Conservation (phyloP, 2,113 vertebrate species). For the Rhinolophus sinicus region DNA sequence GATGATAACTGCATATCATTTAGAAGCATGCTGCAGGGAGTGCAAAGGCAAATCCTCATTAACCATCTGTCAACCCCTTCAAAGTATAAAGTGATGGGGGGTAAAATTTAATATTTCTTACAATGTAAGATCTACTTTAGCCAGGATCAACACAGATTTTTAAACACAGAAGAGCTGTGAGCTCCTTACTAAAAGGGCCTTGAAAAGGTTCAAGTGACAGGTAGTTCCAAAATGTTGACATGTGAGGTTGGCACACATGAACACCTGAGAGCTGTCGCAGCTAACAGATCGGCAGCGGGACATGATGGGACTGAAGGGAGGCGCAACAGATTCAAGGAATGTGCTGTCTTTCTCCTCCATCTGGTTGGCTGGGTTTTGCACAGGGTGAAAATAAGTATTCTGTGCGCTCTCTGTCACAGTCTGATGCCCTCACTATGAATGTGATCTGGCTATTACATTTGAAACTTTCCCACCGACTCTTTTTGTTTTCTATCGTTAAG, state of each 20-base stretch:
- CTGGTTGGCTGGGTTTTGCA: neutral
- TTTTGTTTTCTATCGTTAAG: neutral
- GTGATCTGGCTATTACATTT: neutral
- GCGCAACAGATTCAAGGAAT: neutral
- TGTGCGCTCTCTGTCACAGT: neutral
- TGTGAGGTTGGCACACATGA: constrained; percentile 8
- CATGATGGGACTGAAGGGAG: neutral
- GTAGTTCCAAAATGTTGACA: constrained; percentile 53
- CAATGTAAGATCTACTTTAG: neutral
- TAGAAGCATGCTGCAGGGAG: neutral
- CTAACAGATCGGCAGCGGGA: neutral
- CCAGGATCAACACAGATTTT: neutral
- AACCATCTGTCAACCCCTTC: constrained; percentile 33
- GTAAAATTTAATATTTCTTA: constrained; percentile 25
- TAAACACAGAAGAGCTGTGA: neutral
- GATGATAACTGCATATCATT: constrained; percentile 18
- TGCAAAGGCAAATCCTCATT: neutral
- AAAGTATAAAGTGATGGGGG: neutral
- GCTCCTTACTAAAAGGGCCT: neutral
- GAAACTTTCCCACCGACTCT: neutral
- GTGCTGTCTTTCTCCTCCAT: neutral
- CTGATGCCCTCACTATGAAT: neutral
- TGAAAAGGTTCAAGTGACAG: neutral
- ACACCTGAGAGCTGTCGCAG: constrained; percentile 32
- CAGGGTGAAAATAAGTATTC: constrained; percentile 3